Percentiles rank a stretch among this genome's conserved stretches.
Evolutionary conservation across 2,113 vertebrate genomes (phyloP).

Genomic region (Myotis brandtii): DNA sequence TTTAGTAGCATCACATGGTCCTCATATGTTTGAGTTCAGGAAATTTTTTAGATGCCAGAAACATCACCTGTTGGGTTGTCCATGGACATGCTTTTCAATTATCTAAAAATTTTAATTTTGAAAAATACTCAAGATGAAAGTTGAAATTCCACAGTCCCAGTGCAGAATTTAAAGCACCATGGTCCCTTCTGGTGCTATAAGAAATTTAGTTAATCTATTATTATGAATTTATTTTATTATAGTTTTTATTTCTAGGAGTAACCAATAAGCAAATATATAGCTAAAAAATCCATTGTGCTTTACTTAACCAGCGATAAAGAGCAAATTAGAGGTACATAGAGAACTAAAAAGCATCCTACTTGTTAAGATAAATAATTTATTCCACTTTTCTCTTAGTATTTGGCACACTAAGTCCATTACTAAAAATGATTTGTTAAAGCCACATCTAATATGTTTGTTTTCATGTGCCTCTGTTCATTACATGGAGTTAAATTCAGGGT

Average conservation of each 20-base stretch:
- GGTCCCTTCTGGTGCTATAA: background rate
- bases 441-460: background rate
- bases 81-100: background rate
- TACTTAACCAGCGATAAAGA: background rate
- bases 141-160: background rate
- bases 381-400: background rate
- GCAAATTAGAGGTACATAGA: background rate
- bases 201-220: background rate
- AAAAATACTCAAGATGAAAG: slow-evolving; percentile 17
- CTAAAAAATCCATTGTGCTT: background rate
- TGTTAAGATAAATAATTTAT: slow-evolving; percentile 1
- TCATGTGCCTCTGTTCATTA: background rate
- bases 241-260: slow-evolving; percentile 30
- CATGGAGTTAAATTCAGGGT: background rate
- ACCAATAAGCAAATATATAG: background rate
- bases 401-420: background rate
- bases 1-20: background rate
- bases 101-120: background rate
- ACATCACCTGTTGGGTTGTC: background rate
- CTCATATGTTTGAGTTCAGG: background rate
- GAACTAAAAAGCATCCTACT: background rate
- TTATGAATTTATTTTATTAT: background rate
- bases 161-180: background rate
- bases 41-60: background rate
- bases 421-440: background rate